A percentile compares a stretch with the other conserved stretches of the same genome.
Evolutionary conservation across 2,113 vertebrate genomes (phyloP).

Genomic region (Tachysurus fulvidraco): DNA sequence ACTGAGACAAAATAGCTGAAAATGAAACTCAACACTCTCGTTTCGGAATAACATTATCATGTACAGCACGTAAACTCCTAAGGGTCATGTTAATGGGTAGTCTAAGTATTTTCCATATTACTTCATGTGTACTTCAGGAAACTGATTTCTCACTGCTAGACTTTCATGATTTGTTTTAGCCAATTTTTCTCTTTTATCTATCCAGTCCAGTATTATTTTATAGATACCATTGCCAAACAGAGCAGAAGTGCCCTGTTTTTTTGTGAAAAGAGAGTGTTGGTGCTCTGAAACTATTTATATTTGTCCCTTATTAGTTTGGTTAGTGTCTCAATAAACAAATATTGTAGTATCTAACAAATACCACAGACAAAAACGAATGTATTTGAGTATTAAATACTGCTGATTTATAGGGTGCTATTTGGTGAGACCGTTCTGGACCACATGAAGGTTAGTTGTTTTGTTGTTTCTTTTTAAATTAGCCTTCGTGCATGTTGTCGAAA

Average conservation of each 20-base stretch:
- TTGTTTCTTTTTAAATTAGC: background rate
- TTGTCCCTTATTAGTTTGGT: constrained; percentile 30
- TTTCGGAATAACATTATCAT: constrained; percentile 50
- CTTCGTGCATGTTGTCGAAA: constrained; percentile 72
- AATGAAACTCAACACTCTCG: constrained; percentile 49
- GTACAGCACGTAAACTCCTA: background rate
- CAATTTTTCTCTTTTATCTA: background rate
- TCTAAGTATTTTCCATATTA: background rate
- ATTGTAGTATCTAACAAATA: background rate
- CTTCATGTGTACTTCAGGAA: background rate
- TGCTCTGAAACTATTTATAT: background rate
- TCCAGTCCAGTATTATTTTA: no score
- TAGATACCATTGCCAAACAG: background rate
- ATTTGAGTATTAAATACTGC: background rate
- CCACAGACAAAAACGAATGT: background rate
- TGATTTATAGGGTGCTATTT: background rate
- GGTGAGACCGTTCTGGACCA: constrained; percentile 11
- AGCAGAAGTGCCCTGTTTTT: background rate
- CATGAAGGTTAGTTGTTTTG: constrained; percentile 22
- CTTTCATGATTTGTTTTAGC: background rate
- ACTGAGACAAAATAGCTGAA: constrained; percentile 19
- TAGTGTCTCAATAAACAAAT: background rate
- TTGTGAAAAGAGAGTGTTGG: constrained; percentile 27
- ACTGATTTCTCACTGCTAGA: background rate
- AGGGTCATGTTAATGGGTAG: background rate